Evolutionary conservation across 2,797 vertebrate genomes (phyloP), one percentile per base, ranked within the genome.

Genomic region (Hoplostethus mediterraneus): DNA sequence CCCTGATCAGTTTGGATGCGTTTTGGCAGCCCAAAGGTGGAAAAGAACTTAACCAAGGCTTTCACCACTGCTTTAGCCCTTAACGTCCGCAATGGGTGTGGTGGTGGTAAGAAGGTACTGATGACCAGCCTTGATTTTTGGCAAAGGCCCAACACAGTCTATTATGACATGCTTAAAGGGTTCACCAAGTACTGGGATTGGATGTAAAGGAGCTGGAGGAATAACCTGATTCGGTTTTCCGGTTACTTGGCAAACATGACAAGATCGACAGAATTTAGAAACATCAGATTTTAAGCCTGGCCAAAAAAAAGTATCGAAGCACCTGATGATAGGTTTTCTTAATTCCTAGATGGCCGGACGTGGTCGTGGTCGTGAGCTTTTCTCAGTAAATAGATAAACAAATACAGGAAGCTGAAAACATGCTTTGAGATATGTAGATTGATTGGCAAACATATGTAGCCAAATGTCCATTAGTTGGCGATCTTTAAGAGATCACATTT

Each of bases 131-230:
- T 17, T 49, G 17, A 21, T 52, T 28, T 38, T 42, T 1, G 67
- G 67, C 11, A 69, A 16, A 5, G 56, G 67, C 16, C 67, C 55
- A 3, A 69, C 67, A 60, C 67, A 69, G 9, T 69, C 44, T 2
- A 60, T 25, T 6, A 2, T 3, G 2, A 52, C 25, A n/a, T 49
- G 16, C n/a, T 60, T 44, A 49, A 69, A 51, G 1, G 44, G 67
- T 12, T 69, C 67, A 14, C 55, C 55, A 5, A 49, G 3, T 3
- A 42, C 67, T 2, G 67, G 67, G 21, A 69, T 69, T 0, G 67
- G 16, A 21, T 51, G 21, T 3, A 69, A 13, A 0, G 56, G 67
- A 21, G 55, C 56, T 14, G 55, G 44, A 25, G 67, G 45, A 51
- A 69, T 40, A 13, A 8, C 2, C 8, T 69, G 65, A 9, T 68